Evolutionary conservation across 2,797 vertebrate genomes (phyloP).

Genomic region (Pseudocheirus occidentalis): DNA sequence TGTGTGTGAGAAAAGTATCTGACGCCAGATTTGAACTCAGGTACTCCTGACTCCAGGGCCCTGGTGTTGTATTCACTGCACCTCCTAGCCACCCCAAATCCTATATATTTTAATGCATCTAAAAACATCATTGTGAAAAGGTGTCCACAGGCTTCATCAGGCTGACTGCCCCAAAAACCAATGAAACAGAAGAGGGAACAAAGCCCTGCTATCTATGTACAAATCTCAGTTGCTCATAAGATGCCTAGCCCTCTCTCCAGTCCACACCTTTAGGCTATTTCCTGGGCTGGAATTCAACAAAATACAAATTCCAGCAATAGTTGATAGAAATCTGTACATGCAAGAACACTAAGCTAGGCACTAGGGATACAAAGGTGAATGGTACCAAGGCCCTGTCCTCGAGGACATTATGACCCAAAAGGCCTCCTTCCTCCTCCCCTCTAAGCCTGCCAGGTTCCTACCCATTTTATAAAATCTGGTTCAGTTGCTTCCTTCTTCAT

Average conservation of each 20-base stretch:
- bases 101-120: not conserved
- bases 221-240: not conserved
- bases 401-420: not conserved
- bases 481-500: not conserved
- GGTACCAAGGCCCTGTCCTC: not conserved
- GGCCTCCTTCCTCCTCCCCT: not conserved
- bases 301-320: not conserved
- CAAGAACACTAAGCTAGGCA: not conserved
- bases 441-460: not conserved
- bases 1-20: too few relatives aligned
- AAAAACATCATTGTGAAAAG: not conserved
- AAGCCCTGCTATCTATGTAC: not conserved
- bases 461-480: not conserved
- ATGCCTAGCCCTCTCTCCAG: not conserved
- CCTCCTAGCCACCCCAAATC: too few relatives aligned
- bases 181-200: not conserved
- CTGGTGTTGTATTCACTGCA: too few relatives aligned
- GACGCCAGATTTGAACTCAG: too few relatives aligned
- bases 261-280: not conserved
- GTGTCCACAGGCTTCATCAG: not conserved
- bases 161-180: not conserved
- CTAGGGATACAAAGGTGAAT: not conserved
- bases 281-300: not conserved
- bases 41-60: too few relatives aligned
- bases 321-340: not conserved